A percentile compares a stretch with the other conserved stretches of the same genome.
Evolutionary conservation across 2,113 vertebrate species (phyloP).

Genomic region (Anoura caudifer): DNA sequence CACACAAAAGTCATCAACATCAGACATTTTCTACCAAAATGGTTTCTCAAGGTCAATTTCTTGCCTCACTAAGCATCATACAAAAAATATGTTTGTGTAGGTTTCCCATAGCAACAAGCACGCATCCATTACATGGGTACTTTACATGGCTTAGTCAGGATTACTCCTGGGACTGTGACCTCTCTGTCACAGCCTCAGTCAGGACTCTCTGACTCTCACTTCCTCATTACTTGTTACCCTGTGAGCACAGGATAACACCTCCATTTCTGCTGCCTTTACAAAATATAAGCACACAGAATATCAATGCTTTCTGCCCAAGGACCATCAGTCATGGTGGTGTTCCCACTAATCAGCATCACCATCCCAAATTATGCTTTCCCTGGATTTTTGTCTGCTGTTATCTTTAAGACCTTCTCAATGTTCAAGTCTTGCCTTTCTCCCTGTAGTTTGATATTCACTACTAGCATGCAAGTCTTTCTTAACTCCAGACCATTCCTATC

Average conservation of each 20-base stretch:
- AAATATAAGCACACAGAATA: background rate
- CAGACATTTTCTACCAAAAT: background rate
- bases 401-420: background rate
- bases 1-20: rapidly evolving
- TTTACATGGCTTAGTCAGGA: background rate
- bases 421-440: background rate
- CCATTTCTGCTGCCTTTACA: background rate
- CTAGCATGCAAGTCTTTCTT: background rate
- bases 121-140: rapidly evolving
- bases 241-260: background rate
- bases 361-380: background rate
- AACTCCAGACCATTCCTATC: background rate
- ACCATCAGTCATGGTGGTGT: too few relatives aligned
- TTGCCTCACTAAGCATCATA: background rate
- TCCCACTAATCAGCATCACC: background rate
- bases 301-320: background rate
- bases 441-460: background rate
- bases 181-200: background rate
- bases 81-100: background rate
- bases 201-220: background rate
- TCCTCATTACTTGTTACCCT: background rate
- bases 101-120: background rate
- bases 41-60: background rate
- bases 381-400: background rate
- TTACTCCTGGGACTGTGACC: background rate